Conservation (phyloP, 2,797 vertebrate species). For the Siniperca obscura region DNA sequence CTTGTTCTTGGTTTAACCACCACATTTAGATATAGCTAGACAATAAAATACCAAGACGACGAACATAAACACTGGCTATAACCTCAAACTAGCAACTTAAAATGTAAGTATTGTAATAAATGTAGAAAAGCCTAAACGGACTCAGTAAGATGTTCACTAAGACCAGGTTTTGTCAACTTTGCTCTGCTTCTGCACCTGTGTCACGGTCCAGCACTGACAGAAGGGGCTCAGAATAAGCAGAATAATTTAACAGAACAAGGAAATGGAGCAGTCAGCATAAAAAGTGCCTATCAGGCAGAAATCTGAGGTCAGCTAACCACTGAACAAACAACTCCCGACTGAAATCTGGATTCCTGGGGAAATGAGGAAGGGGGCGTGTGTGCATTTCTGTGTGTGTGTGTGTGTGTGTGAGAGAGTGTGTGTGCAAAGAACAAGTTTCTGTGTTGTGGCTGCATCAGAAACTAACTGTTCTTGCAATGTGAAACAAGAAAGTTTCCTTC, state of each 20-base stretch:
- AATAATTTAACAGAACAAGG: slow-evolving; percentile 45
- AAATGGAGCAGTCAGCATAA: slow-evolving; percentile 67
- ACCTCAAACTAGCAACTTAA: neutral
- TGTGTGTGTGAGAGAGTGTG: slow-evolving; percentile 12
- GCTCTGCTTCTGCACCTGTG: slow-evolving; percentile 17
- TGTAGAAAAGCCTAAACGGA: neutral
- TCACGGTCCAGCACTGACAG: slow-evolving; percentile 8
- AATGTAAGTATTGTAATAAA: neutral
- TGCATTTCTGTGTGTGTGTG: slow-evolving; percentile 12
- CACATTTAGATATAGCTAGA: neutral
- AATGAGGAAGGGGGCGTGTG: slow-evolving; percentile 56
- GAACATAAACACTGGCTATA: neutral
- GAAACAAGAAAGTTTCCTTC: neutral
- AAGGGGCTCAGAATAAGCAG: slow-evolving; percentile 34
- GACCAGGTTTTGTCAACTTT: slow-evolving; percentile 7
- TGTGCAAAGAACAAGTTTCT: neutral
- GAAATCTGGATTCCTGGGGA: slow-evolving; percentile 77
- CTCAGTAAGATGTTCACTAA: neutral
- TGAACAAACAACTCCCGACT: slow-evolving; percentile 74
- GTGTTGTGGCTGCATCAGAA: neutral
- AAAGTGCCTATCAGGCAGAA: slow-evolving; percentile 73
- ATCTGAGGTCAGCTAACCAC: slow-evolving; percentile 69
- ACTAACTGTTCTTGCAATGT: neutral
- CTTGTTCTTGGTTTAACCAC: neutral
- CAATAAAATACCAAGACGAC: neutral